A percentile compares a stretch with the other conserved stretches of the same genome.
These are phyloP conservation scores for Lampris megalopsis DNA, from an alignment of 2,113 vertebrate genomes.

Conservation along the genomic window DNA sequence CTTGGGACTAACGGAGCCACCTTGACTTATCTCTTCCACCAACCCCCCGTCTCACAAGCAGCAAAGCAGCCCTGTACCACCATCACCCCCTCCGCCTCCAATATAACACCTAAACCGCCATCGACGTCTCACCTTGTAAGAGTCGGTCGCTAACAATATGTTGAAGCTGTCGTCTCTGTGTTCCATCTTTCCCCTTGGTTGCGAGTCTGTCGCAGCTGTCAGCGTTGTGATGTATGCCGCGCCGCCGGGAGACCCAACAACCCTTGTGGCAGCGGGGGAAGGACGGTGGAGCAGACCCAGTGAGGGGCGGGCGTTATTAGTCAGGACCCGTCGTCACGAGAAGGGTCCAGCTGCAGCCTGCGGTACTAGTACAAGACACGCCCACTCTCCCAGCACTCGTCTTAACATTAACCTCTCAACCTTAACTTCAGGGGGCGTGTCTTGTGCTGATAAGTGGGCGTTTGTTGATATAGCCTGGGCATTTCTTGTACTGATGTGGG, in stretches of 20 bases:
- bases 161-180: slow-evolving; percentile 88
- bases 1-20: slow-evolving; percentile 77
- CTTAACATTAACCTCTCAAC: no score
- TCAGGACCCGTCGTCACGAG: slow-evolving; percentile 13
- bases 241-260: slow-evolving; percentile 58
- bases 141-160: slow-evolving; percentile 92
- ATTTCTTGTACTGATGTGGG: no score
- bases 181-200: slow-evolving; percentile 87
- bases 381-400: no score
- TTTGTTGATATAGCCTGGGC: no score
- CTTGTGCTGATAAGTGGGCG: no score
- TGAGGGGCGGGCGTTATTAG: slow-evolving; percentile 40
- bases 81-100: not conserved
- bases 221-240: slow-evolving; percentile 67
- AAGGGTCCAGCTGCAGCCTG: no score
- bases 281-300: slow-evolving; percentile 36
- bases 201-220: slow-evolving; percentile 75
- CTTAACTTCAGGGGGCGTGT: no score
- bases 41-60: not conserved
- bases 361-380: no score
- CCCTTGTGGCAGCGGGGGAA: slow-evolving; percentile 56
- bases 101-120: not conserved
- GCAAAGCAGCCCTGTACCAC: no score
- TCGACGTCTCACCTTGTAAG: slow-evolving; percentile 89
- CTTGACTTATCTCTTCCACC: slow-evolving; percentile 66